Base-by-base conservation (phyloP, 1,140 invertebrate species). In the Sycophila sp. region DNA sequence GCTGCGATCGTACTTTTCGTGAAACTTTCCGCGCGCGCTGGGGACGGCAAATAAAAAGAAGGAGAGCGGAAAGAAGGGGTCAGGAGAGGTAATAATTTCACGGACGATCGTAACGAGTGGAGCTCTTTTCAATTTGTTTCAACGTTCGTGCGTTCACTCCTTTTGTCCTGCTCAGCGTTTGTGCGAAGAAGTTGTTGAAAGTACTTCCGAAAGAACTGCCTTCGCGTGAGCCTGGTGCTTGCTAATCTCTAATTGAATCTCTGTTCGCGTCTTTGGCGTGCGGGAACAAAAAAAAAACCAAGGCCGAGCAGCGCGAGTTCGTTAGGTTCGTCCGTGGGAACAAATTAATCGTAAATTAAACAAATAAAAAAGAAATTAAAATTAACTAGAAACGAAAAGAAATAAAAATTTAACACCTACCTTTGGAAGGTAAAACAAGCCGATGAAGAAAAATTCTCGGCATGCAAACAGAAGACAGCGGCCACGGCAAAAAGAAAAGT, bases 401-500 rank as follows among this genome's bases (percentile, higher is more conserved):
- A 69, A 68, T 62, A n/a, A 53, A 19, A 26, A 22, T 36, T 15
- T 22, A 45, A 38, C 53, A 71, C 69, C 62, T 71, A 71, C 69
- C 69, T 71, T 65, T 59, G n/a, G 28, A 40, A 34, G 26, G 17
- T 17, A 55, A 69, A 69, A 69, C 24, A 69, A 69, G 32, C 10
- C n/a, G 19, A 13, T 63, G 10, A n/a, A 30, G 32, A 56, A 69
- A 38, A 71, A 64, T 64, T n/a, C n/a, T n/a, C 60, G 30, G 28
- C 69, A 71, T 71, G 69, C 69, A 64, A 58, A 59, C 62, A 59
- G 34, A 65, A 71, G 28, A 34, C 38, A 36, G 32, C 36, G 30
- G 38, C 13, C 47, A 38, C 19, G 15, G 30, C n/a, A 70, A 47
- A 60, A 56, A 45, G 34, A 63, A 24, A 69, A 66, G 63, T 67